Evolutionary conservation across 2,797 vertebrate species (phyloP).

Genomic region (Brotogeris chrysoptera): DNA sequence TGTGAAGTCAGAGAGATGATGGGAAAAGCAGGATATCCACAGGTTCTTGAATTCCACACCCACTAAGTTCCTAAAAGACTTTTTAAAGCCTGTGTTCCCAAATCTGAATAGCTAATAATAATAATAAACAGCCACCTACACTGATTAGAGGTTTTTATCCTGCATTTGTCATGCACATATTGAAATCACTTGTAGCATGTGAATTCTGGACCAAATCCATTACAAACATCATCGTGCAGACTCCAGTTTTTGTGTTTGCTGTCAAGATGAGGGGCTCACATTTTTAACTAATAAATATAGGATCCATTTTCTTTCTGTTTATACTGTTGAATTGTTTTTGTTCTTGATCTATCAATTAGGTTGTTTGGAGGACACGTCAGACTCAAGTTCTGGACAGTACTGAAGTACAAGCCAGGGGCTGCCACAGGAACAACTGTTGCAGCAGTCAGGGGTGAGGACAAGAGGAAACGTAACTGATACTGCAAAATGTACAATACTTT

Average conservation of each 20-base stretch:
- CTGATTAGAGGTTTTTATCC: not conserved
- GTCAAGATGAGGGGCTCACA: not conserved
- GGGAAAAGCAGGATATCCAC: not conserved
- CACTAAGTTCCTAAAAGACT: not conserved
- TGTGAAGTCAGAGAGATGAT: not conserved
- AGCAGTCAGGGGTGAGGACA: not conserved
- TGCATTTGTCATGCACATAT: not conserved
- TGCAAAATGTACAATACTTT: not conserved
- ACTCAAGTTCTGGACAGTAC: not conserved
- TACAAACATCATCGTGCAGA: not conserved
- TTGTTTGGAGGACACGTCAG: not conserved
- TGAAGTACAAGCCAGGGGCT: not conserved
- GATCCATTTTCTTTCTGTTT: not conserved
- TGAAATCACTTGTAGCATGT: not conserved
- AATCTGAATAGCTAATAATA: not conserved
- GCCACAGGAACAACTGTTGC: not conserved
- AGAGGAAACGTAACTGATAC: rapidly evolving
- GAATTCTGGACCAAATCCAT: not conserved
- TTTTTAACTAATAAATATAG: not conserved
- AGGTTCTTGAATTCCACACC: not conserved
- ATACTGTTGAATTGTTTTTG: not conserved
- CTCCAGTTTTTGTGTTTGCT: not conserved
- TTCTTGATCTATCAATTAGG: not conserved
- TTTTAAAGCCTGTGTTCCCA: not conserved
- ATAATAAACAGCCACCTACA: not conserved